Base-by-base conservation (phyloP, 2,113 vertebrate genomes). In the Austrofundulus limnaeus region DNA sequence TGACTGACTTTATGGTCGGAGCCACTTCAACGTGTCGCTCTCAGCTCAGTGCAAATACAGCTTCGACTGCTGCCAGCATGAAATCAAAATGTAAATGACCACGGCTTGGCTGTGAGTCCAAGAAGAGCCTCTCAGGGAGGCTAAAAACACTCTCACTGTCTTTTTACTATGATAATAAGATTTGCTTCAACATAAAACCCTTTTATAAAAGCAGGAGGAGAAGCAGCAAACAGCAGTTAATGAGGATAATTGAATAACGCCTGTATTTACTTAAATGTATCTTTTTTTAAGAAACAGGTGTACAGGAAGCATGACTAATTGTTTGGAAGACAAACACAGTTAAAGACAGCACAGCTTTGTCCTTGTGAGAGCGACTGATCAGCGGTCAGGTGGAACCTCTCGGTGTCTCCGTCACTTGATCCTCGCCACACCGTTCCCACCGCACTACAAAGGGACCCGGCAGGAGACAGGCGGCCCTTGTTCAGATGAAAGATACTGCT, bases 371-470 rank as follows among this genome's bases (percentile, higher is more conserved):
- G 28, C 50, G 45, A 61, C 28, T 75, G 80, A 82, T 85, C 76
- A 83, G 78, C 45, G 11, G 80, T 68, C 72, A 81, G 72, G 80
- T 71, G 63, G 78, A 34, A 84, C 78, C 74, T 75, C 56, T 81
- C 79, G 72, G 70, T 87, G 62, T 59, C 61, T 43, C 71, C 68
- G 90, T 83, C 74, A 90, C 85, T 69, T 72, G 89, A 90, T 87
- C 86, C 86, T 56, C 31, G 47, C 82, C 69, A 77, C 75, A 80
- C 58, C 2, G 65, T 85, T 90, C 84, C 83, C 83, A 89, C 76
- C 78, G 75, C 70, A 65, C 70, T 71, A 87, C 86, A 89, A 86
- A 88, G 78, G 28, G 72, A 64, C 39, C 65, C 28, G 49, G 53
- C 66, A 61, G 61, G 70, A 87, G 64, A 89, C 83, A 85, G 85